phyloP scores from a whole-genome alignment of 2,888 invertebrate genomes.

The Eupeodes latifasciatus region DNA sequence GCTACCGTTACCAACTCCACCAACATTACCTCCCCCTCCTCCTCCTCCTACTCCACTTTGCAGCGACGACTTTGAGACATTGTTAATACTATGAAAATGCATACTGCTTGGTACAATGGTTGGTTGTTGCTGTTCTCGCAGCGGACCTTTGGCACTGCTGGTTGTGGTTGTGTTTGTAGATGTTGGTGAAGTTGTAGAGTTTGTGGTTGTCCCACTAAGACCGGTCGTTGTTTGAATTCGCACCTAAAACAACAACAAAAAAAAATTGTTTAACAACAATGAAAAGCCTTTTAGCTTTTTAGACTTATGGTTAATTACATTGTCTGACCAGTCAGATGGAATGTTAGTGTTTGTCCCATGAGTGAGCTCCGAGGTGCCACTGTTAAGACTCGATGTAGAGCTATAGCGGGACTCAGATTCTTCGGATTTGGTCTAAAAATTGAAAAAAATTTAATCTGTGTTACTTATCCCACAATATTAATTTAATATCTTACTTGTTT shows the following conservation, averaged over 20 bases:
- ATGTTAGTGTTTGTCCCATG: constrained; percentile 73
- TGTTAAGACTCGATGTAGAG: constrained; percentile 87
- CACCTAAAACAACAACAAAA: constrained; percentile 75
- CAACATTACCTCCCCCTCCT: constrained; percentile 15
- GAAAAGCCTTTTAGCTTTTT: not conserved
- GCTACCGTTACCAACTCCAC: constrained; percentile 43
- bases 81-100: constrained; percentile 81
- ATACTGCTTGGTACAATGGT: constrained; percentile 80
- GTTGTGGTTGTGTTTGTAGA: constrained; percentile 75
- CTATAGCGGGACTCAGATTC: constrained; percentile 87
- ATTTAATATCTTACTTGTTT: constrained; percentile 87
- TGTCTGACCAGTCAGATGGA: constrained; percentile 82
- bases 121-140: constrained; percentile 84
- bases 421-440: constrained; percentile 82
- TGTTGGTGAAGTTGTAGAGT: constrained; percentile 72
- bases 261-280: not conserved
- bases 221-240: constrained; percentile 77
- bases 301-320: constrained; percentile 78
- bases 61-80: constrained; percentile 81
- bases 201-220: constrained; percentile 72
- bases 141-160: constrained; percentile 83
- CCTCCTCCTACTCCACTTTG: constrained; percentile 78
- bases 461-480: not conserved
- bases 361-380: constrained; percentile 85
- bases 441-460: not conserved